Conservation (phyloP, 2,113 vertebrate genomes). For the Silurus asotus region DNA sequence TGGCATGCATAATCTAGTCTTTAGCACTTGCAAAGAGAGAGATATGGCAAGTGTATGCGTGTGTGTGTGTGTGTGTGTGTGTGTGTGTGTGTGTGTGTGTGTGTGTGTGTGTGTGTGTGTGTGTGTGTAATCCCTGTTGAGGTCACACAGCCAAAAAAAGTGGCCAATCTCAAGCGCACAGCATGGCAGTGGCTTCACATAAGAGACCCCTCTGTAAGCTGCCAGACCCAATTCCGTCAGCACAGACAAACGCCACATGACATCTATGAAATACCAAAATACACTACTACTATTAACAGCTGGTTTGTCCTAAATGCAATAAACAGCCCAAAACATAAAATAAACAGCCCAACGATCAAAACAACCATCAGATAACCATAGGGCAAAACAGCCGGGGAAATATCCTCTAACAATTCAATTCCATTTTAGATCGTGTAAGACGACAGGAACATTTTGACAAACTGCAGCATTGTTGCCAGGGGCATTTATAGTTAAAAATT, state of each 20-base stretch:
- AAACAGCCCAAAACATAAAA: background rate
- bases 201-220: background rate
- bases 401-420: background rate
- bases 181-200: constrained; percentile 13
- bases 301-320: background rate
- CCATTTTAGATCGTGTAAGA: background rate
- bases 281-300: background rate
- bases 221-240: background rate
- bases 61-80: too few species aligned
- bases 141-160: background rate
- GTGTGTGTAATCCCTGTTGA: too few species aligned
- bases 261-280: constrained; percentile 3
- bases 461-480: too few species aligned
- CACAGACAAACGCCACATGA: background rate
- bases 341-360: background rate
- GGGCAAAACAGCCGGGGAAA: background rate
- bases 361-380: background rate
- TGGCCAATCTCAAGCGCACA: constrained; percentile 12
- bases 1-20: background rate
- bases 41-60: background rate
- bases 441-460: background rate
- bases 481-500: background rate
- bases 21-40: background rate
- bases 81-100: too few species aligned
- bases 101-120: too few species aligned